A percentile compares a stretch with the other conserved stretches of the same genome.
phyloP scores from a whole-genome alignment of 2,888 invertebrate genomes.

The Callyntrura guangdongensis region DNA sequence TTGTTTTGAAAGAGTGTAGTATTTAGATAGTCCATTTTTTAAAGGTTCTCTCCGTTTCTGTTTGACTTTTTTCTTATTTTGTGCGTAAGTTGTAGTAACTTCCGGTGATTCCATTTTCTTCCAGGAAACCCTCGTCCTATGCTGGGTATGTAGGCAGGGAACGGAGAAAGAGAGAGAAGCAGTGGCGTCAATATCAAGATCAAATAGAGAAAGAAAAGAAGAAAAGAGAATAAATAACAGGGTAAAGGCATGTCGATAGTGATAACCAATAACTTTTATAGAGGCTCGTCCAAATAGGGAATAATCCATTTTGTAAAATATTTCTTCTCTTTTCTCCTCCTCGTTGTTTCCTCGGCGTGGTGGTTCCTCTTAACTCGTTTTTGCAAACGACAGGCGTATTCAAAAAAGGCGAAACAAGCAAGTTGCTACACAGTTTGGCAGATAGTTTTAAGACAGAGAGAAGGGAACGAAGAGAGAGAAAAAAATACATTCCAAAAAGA shows the following conservation, averaged over 20 bases:
- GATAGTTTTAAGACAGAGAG: too few relatives aligned
- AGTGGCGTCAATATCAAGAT: conserved; percentile 54
- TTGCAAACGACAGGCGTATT: conserved; percentile 56
- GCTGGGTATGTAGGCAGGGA: too few relatives aligned
- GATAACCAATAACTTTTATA: conserved; percentile 78
- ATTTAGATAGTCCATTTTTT: too few relatives aligned
- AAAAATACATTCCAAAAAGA: background rate
- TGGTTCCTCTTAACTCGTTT: background rate
- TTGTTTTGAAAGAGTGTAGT: conserved; percentile 43
- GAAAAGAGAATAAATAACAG: conserved; percentile 63
- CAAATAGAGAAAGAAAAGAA: conserved; percentile 55
- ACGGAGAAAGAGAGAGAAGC: background rate
- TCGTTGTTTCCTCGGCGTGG: background rate
- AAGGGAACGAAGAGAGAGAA: too few relatives aligned
- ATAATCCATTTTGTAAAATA: conserved; percentile 76
- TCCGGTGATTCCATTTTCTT: conserved; percentile 26
- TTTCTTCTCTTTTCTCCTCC: too few relatives aligned
- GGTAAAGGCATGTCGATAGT: background rate
- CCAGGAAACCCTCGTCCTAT: background rate
- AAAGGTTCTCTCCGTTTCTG: too few relatives aligned
- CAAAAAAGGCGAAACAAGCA: conserved; percentile 29
- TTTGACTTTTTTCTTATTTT: conserved; percentile 37
- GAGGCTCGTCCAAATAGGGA: conserved; percentile 71
- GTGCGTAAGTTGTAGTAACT: background rate
- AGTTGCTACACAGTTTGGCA: background rate